Conservation (phyloP, 2,888 invertebrate species). For the Enoplolaimus lenunculus region DNA sequence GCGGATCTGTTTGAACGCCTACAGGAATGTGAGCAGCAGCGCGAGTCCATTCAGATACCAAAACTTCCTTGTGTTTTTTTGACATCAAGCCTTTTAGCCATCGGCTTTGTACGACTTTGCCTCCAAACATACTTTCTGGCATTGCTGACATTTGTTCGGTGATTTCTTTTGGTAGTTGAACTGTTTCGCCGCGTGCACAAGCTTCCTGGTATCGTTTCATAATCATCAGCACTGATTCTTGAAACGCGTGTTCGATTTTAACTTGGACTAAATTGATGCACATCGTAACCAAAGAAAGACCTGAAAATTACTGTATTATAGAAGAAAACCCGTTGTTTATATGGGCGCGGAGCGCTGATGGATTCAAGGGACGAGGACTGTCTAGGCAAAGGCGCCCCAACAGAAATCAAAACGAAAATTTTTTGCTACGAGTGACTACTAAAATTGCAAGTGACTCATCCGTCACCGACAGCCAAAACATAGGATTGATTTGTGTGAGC, state of each 20-base stretch:
- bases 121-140: not conserved
- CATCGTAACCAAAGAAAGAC: conserved; percentile 35
- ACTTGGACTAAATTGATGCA: conserved; percentile 32
- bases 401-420: no score
- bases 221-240: conserved; percentile 32
- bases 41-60: not conserved
- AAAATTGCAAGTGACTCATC: no score
- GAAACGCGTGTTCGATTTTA: conserved; percentile 16
- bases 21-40: not conserved
- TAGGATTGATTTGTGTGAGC: no score
- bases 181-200: not conserved
- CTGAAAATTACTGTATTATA: no score
- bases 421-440: no score
- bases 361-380: no score
- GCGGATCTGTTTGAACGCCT: not conserved
- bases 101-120: not conserved
- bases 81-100: not conserved
- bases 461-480: no score
- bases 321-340: no score
- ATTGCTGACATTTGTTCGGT: not conserved
- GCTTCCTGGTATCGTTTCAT: conserved; percentile 33
- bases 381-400: no score
- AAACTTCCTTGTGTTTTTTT: not conserved
- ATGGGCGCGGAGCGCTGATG: no score
- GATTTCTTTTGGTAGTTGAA: not conserved